These are phyloP conservation scores for Aphelocoma californica DNA, from an alignment of 2,797 vertebrate genomes.

Conservation along the genomic window DNA sequence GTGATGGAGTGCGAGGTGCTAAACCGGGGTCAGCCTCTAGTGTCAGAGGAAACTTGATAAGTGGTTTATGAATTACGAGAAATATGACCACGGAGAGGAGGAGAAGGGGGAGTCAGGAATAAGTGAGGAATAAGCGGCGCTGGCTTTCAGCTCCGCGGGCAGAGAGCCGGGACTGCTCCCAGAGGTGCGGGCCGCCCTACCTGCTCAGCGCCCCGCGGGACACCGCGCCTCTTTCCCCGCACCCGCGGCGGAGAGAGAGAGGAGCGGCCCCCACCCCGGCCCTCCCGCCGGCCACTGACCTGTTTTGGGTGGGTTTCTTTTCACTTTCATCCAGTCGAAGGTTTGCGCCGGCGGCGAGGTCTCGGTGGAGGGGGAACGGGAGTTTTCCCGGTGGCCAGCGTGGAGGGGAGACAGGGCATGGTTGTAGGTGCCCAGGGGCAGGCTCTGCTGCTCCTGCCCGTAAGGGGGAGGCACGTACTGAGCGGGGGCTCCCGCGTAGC, in stretches of 20 bases:
- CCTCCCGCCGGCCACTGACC: conserved; percentile 77
- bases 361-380: conserved; percentile 88
- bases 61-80: conserved; percentile 48
- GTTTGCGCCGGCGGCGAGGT: conserved; percentile 88
- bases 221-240: neutral
- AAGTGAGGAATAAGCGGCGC: neutral
- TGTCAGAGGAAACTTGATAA: conserved; percentile 45
- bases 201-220: neutral
- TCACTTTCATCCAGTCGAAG: conserved; percentile 99
- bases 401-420: conserved; percentile 89
- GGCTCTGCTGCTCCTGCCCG: conserved; percentile 86
- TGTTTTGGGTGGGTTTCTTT: conserved; percentile 97
- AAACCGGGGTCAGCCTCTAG: conserved; percentile 49
- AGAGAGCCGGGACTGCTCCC: neutral
- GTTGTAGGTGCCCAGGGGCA: conserved; percentile 82
- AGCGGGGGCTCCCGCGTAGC: conserved; percentile 85
- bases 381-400: conserved; percentile 83
- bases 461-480: conserved; percentile 85
- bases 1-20: conserved; percentile 62
- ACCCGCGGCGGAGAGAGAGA: neutral
- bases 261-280: neutral
- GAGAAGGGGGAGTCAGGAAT: neutral
- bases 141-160: neutral
- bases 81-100: conserved; percentile 5
- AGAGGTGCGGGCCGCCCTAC: neutral